These are phyloP conservation scores for Pelecanoides urinatrix DNA, from an alignment of 2,113 vertebrate species.

Conservation along the genomic window DNA sequence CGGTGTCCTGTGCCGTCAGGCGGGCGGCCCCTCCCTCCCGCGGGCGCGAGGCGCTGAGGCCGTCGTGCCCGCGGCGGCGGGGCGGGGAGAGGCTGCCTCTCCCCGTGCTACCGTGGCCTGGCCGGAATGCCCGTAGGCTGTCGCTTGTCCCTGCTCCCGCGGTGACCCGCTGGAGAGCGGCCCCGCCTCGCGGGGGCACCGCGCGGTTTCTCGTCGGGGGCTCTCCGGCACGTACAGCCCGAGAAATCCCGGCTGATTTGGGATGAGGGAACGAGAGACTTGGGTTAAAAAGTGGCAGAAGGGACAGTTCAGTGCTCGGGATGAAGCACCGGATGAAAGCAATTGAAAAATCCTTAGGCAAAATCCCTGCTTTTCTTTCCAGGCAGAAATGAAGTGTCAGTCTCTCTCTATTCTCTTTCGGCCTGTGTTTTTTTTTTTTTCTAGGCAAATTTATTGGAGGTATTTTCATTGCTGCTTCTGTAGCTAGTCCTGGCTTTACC, in stretches of 20 bases:
- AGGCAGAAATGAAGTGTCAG: rapidly evolving
- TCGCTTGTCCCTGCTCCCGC: not conserved
- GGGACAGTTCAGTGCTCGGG: rapidly evolving
- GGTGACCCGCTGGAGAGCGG: not conserved
- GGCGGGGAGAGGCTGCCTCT: not conserved
- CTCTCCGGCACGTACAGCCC: not conserved
- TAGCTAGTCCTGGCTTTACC: not conserved
- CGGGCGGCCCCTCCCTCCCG: not conserved
- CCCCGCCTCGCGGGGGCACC: rapidly evolving
- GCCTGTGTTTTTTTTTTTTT: not conserved
- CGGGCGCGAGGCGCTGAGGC: not conserved
- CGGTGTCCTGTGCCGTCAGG: not conserved
- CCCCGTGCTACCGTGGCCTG: not conserved
- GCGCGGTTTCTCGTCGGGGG: too few species aligned
- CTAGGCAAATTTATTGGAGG: not conserved
- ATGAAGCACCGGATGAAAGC: not conserved
- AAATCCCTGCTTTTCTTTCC: too few species aligned
- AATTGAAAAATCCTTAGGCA: rapidly evolving
- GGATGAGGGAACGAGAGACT: not conserved
- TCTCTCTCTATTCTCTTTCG: not conserved
- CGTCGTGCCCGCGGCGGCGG: not conserved
- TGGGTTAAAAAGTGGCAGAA: rapidly evolving
- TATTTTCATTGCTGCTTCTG: not conserved
- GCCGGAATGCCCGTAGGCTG: not conserved
- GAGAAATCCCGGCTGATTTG: too few species aligned